These are phyloP conservation scores for Columba livia DNA, from an alignment of 2,113 vertebrate species.

Conservation along the genomic window DNA sequence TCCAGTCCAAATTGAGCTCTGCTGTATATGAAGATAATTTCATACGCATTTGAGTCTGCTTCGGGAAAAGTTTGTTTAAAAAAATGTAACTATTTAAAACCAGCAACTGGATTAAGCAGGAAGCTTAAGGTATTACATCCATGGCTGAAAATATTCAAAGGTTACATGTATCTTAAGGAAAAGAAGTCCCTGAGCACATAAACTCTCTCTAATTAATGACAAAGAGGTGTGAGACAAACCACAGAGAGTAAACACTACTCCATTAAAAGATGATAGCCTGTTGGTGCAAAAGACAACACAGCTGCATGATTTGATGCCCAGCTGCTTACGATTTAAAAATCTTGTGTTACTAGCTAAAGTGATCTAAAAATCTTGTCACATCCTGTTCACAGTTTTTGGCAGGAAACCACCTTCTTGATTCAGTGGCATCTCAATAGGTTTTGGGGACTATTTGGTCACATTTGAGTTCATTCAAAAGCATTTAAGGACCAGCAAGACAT, in stretches of 20 bases:
- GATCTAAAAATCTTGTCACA: neutral
- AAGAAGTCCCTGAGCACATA: neutral
- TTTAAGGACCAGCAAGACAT: neutral
- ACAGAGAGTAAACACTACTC: neutral
- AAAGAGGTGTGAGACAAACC: neutral
- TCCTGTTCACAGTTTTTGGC: neutral
- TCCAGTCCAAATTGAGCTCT: neutral
- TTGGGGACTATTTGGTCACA: neutral
- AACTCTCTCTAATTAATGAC: neutral
- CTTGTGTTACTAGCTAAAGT: neutral
- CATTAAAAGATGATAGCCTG: neutral
- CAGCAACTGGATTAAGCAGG: neutral
- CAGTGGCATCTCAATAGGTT: neutral
- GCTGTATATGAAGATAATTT: neutral
- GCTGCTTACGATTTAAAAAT: neutral
- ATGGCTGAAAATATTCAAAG: neutral
- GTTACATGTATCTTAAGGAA: neutral
- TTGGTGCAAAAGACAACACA: neutral
- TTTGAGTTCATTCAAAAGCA: neutral
- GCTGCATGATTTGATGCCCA: neutral
- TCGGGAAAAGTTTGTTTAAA: neutral
- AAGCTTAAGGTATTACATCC: neutral
- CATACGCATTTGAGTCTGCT: neutral
- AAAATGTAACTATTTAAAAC: neutral
- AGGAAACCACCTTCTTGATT: neutral